phyloP scores from a whole-genome alignment of 92 coral and sea anemone genomes.

The Epizoanthus rinbou region DNA sequence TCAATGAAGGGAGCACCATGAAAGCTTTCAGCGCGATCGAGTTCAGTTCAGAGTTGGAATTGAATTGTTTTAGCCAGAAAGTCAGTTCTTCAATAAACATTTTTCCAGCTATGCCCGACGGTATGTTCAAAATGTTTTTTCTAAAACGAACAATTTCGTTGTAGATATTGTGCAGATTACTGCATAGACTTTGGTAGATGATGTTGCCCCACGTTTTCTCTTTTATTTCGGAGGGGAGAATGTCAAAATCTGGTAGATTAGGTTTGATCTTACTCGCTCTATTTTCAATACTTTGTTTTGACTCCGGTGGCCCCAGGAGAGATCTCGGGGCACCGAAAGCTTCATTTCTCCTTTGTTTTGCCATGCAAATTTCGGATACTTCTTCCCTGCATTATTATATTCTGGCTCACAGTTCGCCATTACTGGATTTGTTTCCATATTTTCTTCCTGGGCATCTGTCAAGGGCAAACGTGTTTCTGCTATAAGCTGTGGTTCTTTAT shows the following conservation, averaged over 20 bases:
- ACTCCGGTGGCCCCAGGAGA: conserved; percentile 20
- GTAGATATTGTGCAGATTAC: background rate
- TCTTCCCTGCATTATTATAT: background rate
- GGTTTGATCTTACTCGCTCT: conserved; percentile 27
- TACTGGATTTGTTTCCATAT: background rate
- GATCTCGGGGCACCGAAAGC: background rate
- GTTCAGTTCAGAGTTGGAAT: conserved; percentile 23
- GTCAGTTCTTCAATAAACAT: conserved; percentile 28
- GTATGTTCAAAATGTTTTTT: conserved; percentile 31
- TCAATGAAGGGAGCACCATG: background rate
- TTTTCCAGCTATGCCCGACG: conserved; percentile 16
- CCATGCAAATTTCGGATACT: conserved; percentile 11
- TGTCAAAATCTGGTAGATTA: conserved; percentile 38
- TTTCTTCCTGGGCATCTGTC: conserved; percentile 23
- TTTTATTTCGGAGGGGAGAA: conserved; percentile 22
- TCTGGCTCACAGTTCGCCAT: conserved; percentile 2
- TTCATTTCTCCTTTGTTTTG: conserved; percentile 22
- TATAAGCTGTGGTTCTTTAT: background rate
- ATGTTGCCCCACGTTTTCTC: conserved; percentile 32
- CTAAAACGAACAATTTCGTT: conserved; percentile 29
- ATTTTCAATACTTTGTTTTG: conserved; percentile 9
- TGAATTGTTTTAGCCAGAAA: conserved; percentile 33
- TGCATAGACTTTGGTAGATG: background rate
- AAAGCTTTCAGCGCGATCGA: conserved; percentile 38
- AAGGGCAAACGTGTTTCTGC: conserved; percentile 18